These are phyloP conservation scores for Aurelia coerulea DNA, from an alignment of 30 jellyfish, hydroid and myxozoan genomes.

Conservation along the genomic window DNA sequence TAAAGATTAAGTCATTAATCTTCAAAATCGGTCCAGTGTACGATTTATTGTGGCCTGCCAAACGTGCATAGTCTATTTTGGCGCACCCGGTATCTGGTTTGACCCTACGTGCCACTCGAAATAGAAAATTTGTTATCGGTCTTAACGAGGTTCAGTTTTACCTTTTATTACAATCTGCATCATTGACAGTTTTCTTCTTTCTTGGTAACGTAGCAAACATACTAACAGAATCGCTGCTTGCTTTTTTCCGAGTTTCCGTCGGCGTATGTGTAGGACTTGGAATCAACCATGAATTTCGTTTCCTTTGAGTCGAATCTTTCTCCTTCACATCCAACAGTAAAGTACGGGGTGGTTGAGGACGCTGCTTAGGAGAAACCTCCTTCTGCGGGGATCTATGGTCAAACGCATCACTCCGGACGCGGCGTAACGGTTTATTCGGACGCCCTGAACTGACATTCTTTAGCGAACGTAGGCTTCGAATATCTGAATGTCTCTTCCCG, in stretches of 20 bases:
- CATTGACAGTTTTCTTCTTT: conserved; percentile 44
- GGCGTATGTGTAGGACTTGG: conserved; percentile 56
- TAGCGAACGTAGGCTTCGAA: conserved; percentile 50
- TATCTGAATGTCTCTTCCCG: conserved; percentile 27
- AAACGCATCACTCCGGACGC: conserved; percentile 60
- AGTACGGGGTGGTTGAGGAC: conserved; percentile 4
- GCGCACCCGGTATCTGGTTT: no score
- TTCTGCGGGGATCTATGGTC: conserved; percentile 33
- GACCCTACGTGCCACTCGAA: no score
- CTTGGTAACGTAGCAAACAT: conserved; percentile 65
- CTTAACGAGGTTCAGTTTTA: not conserved
- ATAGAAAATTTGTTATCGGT: no score
- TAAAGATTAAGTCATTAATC: no score
- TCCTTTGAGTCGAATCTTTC: conserved; percentile 4
- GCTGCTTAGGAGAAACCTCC: not conserved
- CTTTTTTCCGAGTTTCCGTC: conserved; percentile 2
- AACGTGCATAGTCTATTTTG: no score
- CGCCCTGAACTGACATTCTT: conserved; percentile 26
- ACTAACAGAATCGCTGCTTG: conserved; percentile 23
- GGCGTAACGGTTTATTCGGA: conserved; percentile 45
- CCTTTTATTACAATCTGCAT: conserved; percentile 62
- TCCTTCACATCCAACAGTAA: conserved; percentile 10
- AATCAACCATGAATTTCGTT: conserved; percentile 39
- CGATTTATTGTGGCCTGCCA: no score
- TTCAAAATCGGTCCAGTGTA: no score